These are phyloP conservation scores for Apodemus agrarius DNA, from an alignment of 2,797 vertebrate species.

Conservation along the genomic window DNA sequence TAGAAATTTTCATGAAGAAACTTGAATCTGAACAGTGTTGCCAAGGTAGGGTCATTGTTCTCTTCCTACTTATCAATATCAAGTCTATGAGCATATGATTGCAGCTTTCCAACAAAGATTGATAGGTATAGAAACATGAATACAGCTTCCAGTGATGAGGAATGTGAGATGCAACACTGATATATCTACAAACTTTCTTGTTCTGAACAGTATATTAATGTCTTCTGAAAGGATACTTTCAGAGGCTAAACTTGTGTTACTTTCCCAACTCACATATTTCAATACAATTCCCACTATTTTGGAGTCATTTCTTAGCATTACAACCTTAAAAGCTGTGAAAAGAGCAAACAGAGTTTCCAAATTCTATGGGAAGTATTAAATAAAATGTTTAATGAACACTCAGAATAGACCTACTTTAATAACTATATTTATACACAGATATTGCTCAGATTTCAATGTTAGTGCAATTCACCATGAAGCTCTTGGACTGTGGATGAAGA, in stretches of 20 bases:
- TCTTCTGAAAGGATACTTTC: accelerated
- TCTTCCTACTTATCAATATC: neutral
- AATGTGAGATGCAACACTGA: neutral
- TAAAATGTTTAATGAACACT: neutral
- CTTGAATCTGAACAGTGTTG: neutral
- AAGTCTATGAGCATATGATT: accelerated
- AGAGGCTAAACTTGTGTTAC: neutral
- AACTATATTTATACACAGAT: neutral
- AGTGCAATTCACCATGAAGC: neutral
- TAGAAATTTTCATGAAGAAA: neutral
- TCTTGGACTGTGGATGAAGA: neutral
- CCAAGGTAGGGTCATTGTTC: accelerated
- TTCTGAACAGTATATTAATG: too few species aligned
- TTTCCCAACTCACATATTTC: neutral
- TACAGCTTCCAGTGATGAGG: neutral
- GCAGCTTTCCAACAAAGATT: neutral
- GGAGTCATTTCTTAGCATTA: neutral
- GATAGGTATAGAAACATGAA: neutral
- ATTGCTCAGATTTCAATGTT: neutral
- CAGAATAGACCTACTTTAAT: neutral
- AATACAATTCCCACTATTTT: neutral
- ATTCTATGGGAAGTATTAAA: neutral
- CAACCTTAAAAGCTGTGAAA: neutral
- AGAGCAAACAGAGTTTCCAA: neutral
- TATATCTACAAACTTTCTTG: too few species aligned